Percentiles rank a stretch among this genome's conserved stretches.
phyloP scores from a whole-genome alignment of 2,888 invertebrate species.

The Tribolium freemani region DNA sequence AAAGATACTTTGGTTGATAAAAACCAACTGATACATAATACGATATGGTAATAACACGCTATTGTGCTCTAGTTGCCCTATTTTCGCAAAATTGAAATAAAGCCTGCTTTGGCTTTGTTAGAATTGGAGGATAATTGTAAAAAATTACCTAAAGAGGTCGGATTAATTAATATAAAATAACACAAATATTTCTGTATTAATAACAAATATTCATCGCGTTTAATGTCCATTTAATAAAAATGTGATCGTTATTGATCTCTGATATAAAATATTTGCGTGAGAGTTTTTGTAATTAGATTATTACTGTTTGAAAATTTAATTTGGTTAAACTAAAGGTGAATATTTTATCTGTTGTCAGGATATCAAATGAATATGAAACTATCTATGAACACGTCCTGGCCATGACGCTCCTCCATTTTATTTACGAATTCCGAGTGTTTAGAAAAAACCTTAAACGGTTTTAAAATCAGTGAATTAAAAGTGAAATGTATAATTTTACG shows the following conservation, averaged over 20 bases:
- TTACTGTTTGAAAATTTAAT: not conserved
- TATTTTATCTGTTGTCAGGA: not conserved
- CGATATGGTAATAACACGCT: conserved; percentile 26
- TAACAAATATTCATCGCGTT: too few species aligned
- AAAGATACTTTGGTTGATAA: conserved; percentile 28
- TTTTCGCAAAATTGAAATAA: conserved; percentile 6
- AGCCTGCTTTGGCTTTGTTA: not conserved
- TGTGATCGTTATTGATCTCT: not conserved
- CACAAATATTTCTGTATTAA: too few species aligned
- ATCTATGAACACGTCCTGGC: not conserved
- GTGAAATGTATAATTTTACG: conserved; percentile 20
- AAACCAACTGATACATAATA: conserved; percentile 27
- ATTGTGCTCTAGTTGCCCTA: conserved; percentile 17
- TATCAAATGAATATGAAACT: not conserved
- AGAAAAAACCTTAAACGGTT: too few species aligned
- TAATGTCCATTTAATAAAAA: not conserved
- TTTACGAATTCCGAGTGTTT: too few species aligned
- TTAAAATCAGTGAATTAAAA: conserved; percentile 5
- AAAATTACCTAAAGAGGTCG: not conserved
- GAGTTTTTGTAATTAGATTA: not conserved
- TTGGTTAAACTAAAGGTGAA: not conserved
- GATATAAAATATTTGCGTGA: not conserved
- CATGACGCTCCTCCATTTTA: too few species aligned
- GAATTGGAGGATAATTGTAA: not conserved
- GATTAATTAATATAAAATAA: not conserved